A percentile compares a stretch with the other conserved stretches of the same genome.
These are phyloP conservation scores for Actinostola sp. DNA, from an alignment of 92 coral and sea anemone genomes.

Conservation along the genomic window DNA sequence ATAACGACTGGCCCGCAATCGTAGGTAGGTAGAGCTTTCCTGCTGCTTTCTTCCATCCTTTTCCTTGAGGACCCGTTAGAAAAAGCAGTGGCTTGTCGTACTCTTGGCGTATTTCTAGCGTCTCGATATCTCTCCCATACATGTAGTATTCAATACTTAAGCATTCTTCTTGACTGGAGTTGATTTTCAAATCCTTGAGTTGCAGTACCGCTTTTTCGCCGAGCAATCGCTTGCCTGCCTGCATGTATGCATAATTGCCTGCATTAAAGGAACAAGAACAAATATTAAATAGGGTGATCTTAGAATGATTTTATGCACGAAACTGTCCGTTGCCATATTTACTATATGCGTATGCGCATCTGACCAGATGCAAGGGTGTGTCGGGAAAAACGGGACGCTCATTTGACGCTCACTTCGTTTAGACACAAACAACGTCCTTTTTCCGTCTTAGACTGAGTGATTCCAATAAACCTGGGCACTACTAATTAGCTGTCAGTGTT, in stretches of 20 bases:
- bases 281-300: background rate
- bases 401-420: too few species aligned
- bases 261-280: background rate
- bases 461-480: too few species aligned
- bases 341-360: background rate
- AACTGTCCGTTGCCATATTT: background rate
- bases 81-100: background rate
- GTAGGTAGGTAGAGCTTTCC: background rate
- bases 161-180: background rate
- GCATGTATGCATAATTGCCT: constrained; percentile 21
- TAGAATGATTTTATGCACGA: background rate
- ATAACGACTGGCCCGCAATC: background rate
- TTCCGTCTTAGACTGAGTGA: too few species aligned
- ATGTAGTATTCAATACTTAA: constrained; percentile 18
- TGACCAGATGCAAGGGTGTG: too few species aligned
- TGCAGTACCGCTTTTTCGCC: constrained; percentile 7
- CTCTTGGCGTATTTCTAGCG: constrained; percentile 7
- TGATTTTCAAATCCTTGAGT: background rate
- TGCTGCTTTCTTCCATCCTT: constrained; percentile 14
- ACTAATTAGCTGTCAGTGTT: too few species aligned
- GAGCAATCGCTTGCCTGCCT: background rate
- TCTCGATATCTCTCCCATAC: constrained; percentile 18
- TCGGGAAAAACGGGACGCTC: too few species aligned
- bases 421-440: too few species aligned
- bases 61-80: constrained; percentile 23